phyloP scores from a whole-genome alignment of 2,797 vertebrate species.

The Hemitrygon akajei region DNA sequence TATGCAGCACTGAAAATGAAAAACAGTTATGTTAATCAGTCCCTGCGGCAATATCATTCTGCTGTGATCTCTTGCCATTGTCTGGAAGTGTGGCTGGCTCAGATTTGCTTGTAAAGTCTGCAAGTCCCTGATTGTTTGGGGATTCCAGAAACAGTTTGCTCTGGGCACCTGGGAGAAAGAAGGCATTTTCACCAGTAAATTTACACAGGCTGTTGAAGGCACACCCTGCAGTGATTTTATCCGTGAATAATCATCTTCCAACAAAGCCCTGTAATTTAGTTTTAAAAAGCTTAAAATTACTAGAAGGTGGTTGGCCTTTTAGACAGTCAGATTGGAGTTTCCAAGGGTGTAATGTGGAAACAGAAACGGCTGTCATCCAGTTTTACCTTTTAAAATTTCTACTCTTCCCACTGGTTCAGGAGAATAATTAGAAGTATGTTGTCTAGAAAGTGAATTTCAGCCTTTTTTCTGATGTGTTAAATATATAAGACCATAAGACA shows the following conservation, averaged over 20 bases:
- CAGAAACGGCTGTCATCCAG: not conserved
- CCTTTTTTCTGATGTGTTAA: too few relatives aligned
- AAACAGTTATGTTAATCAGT: not conserved
- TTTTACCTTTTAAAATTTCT: not conserved
- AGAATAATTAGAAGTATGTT: not conserved
- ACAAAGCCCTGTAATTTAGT: not conserved
- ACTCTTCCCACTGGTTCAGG: not conserved
- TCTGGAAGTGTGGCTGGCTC: slow-evolving; percentile 6
- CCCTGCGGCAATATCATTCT: not conserved
- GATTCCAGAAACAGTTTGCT: slow-evolving; percentile 16
- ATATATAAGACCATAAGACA: too few relatives aligned
- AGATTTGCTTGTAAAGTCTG: not conserved
- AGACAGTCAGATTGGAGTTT: not conserved
- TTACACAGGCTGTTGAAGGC: not conserved
- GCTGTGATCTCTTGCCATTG: not conserved
- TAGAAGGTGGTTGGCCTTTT: not conserved
- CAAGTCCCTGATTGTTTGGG: not conserved
- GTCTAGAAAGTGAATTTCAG: too few relatives aligned
- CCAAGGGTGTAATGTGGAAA: not conserved
- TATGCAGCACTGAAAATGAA: not conserved
- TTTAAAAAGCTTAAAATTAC: not conserved
- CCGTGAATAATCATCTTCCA: slow-evolving; percentile 12
- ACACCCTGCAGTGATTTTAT: not conserved
- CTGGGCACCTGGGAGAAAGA: not conserved
- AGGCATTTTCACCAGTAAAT: slow-evolving; percentile 14